phyloP scores from a whole-genome alignment of 2,888 invertebrate species.

The Acanthoscelides obtectus region DNA sequence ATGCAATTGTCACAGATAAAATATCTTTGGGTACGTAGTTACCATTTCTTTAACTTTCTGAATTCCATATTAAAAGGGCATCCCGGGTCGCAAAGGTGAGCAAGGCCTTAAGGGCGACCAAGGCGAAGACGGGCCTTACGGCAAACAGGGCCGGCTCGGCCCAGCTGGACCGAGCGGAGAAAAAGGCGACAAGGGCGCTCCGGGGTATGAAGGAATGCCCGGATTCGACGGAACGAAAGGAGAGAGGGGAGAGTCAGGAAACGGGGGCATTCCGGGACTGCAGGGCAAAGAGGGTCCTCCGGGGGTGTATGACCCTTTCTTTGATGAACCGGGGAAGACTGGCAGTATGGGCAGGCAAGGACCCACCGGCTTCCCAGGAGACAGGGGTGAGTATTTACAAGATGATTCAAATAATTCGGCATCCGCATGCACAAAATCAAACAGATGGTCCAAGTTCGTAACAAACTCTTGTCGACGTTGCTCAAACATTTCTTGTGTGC shows the following conservation, averaged over 20 bases:
- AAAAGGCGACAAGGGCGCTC: constrained; percentile 86
- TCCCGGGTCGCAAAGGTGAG: constrained; percentile 36
- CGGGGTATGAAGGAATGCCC: constrained; percentile 67
- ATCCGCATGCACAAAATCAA: too few species aligned
- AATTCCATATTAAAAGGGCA: too few species aligned
- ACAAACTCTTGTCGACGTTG: too few species aligned
- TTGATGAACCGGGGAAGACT: constrained; percentile 60
- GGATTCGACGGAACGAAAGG: constrained; percentile 69
- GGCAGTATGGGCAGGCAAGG: constrained; percentile 66
- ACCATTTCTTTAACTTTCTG: too few species aligned
- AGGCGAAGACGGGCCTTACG: constrained; percentile 60
- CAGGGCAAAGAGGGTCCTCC: constrained; percentile 50
- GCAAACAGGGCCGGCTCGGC: constrained; percentile 67
- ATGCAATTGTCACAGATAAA: too few species aligned
- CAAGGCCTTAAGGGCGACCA: constrained; percentile 58
- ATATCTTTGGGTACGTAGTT: too few species aligned
- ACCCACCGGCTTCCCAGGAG: constrained; percentile 53
- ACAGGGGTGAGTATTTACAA: constrained; percentile 41
- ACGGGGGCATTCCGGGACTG: constrained; percentile 50
- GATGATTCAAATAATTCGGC: too few species aligned
- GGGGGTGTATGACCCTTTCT: constrained; percentile 66
- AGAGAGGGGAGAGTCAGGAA: constrained; percentile 60
- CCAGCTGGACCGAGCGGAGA: constrained; percentile 59
- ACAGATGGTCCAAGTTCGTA: too few species aligned
- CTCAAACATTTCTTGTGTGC: too few species aligned